phyloP scores from a whole-genome alignment of 2,888 invertebrate genomes.

The Scaptodrosophila latifasciaeformis region DNA sequence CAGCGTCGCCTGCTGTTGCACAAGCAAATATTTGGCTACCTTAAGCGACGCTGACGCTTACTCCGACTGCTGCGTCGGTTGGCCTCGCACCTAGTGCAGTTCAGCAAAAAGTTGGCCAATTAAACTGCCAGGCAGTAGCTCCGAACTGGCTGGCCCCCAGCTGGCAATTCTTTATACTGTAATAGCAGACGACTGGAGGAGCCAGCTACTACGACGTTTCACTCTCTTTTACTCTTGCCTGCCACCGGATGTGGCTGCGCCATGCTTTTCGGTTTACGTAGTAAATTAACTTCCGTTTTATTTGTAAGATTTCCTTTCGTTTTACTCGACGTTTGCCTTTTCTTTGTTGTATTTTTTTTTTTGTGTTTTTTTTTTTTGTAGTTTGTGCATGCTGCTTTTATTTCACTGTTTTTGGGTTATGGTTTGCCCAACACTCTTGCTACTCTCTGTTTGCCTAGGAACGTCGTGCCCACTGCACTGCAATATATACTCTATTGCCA shows the following conservation, averaged over 20 bases:
- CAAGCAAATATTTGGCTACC: constrained; percentile 64
- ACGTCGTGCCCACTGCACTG: constrained; percentile 9
- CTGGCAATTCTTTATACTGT: constrained; percentile 46
- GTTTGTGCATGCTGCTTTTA: constrained; percentile 41
- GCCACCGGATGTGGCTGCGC: constrained; percentile 65
- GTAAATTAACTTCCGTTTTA: constrained; percentile 72
- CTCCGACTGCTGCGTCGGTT: constrained; percentile 22
- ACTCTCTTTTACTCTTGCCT: constrained; percentile 7
- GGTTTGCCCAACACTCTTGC: constrained; percentile 19
- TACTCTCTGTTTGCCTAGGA: constrained; percentile 10
- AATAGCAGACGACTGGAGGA: neutral
- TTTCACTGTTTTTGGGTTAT: constrained; percentile 53
- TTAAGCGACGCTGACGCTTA: constrained; percentile 43
- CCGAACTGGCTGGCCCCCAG: constrained; percentile 25
- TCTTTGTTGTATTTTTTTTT: constrained; percentile 11
- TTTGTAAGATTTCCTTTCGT: constrained; percentile 69
- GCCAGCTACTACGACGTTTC: neutral
- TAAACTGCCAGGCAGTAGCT: constrained; percentile 50
- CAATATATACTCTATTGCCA: neutral
- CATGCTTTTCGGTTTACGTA: constrained; percentile 70
- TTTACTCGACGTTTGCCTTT: constrained; percentile 52
- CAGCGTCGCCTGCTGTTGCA: constrained; percentile 45
- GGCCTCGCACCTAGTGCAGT: constrained; percentile 21
- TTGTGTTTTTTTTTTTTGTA: neutral
- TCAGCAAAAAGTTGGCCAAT: constrained; percentile 59